Conservation (phyloP, 1,140 invertebrate species). For the Trichonephila inaurata region DNA sequence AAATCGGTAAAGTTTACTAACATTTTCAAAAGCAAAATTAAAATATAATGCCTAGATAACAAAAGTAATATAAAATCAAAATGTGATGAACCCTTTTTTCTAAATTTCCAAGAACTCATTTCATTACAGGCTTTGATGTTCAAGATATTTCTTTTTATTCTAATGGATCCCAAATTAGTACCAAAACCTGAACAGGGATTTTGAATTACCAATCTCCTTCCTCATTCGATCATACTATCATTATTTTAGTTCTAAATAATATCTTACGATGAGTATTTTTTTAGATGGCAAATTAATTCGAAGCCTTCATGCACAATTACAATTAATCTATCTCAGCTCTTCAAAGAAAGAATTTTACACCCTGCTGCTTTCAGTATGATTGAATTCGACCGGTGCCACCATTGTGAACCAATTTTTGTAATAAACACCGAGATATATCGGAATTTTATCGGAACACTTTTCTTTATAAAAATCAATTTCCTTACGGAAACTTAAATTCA, state of each 20-base stretch:
- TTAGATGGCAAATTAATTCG: neutral
- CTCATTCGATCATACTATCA: neutral
- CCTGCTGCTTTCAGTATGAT: constrained; percentile 4
- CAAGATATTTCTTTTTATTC: too few relatives aligned
- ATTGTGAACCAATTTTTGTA: neutral
- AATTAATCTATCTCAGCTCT: neutral
- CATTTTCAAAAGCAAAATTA: too few relatives aligned
- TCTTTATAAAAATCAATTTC: neutral
- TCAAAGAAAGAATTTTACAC: constrained; percentile 16
- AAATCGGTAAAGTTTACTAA: too few relatives aligned
- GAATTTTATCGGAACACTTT: neutral
- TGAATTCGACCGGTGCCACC: neutral
- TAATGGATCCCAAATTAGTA: too few relatives aligned
- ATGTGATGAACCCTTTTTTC: too few relatives aligned
- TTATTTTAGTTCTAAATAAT: neutral
- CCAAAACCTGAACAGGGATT: neutral
- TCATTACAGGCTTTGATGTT: too few relatives aligned
- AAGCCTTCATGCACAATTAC: neutral
- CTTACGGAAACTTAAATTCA: too few relatives aligned
- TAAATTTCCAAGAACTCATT: too few relatives aligned
- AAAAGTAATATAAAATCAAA: too few relatives aligned
- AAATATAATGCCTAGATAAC: too few relatives aligned
- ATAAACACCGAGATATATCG: neutral
- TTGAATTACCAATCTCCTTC: neutral
- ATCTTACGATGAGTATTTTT: neutral